Conservation (phyloP, 2,113 vertebrate species). For the Fregata magnificens region DNA sequence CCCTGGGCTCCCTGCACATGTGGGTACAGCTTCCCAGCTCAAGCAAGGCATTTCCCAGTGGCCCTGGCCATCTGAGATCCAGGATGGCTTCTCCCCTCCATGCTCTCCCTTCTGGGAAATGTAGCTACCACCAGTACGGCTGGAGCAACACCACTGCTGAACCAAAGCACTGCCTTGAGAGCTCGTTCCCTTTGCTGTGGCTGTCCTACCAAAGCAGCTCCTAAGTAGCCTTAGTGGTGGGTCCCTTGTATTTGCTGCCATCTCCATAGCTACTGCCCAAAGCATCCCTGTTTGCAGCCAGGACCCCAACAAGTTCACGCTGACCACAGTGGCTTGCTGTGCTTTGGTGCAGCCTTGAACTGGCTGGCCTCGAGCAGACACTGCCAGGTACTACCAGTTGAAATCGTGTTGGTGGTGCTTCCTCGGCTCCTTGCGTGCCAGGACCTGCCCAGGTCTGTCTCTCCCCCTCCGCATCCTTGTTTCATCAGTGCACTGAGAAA, state of each 20-base stretch:
- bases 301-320: not conserved
- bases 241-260: not conserved
- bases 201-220: not conserved
- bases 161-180: not conserved
- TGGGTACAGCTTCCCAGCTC: not conserved
- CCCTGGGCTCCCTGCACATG: not conserved
- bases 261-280: not conserved
- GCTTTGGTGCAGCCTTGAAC: not conserved
- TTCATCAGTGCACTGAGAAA: not conserved
- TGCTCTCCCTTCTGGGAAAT: not conserved
- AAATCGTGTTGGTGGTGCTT: not conserved
- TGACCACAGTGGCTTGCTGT: not conserved
- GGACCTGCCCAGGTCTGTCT: not conserved
- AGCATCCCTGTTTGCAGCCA: no score
- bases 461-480: not conserved
- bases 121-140: not conserved
- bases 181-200: not conserved
- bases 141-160: not conserved
- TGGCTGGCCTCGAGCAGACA: accelerated
- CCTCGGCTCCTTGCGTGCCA: accelerated
- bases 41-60: not conserved
- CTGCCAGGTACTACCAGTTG: not conserved
- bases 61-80: no score
- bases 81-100: not conserved
- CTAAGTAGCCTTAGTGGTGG: no score